Evolutionary conservation across 2,888 invertebrate genomes (phyloP), one percentile per base, ranked within the genome.

Genomic region (Desoria tigrina): DNA sequence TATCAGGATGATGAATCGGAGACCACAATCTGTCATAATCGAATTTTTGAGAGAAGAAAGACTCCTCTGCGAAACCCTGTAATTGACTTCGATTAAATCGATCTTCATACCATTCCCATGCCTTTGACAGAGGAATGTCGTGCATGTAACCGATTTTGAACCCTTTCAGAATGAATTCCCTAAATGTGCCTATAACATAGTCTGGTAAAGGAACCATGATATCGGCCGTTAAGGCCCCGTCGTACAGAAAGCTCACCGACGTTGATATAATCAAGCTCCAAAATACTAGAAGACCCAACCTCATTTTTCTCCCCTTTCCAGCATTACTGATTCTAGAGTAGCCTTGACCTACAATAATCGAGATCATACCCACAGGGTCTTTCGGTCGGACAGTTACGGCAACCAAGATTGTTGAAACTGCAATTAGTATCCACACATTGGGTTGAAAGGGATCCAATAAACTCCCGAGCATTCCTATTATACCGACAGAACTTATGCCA

Each of bases 211-310:
- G 54, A 7, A 54, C 54, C 7, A 54, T 7, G 28, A 54, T 54
- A n/a, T 54, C 32, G 2, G 54, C 54, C n/a, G 54, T 54, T 11
- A 54, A 27, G 4, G 27, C n/a, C 27, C 28, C 54, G 21, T 54
- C 54, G 28, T 54, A 54, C 32, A 54, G 28, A 28, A 54, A 54
- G n/a, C 54, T 54, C 9, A 54, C n/a, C n/a, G 54, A 54, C 28
- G 54, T 54, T 26, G 54, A 54, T 3, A 54, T 54, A 2, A 54
- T 4, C 2, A 54, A n/a, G n/a, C 54, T 54, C 54, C 54, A 54
- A 54, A 54, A 54, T 4, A 32, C 2, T 7, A 54, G 54, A 6
- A 54, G 54, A 28, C 27, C 14, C n/a, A 27, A 3, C 6, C 54
- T 2, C 6, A 28, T 7, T 28, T n/a, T 54, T 9, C 2, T n/a